Evolutionary conservation across 1,140 invertebrate genomes (phyloP).

Genomic region (Druon quercuslanigerum): DNA sequence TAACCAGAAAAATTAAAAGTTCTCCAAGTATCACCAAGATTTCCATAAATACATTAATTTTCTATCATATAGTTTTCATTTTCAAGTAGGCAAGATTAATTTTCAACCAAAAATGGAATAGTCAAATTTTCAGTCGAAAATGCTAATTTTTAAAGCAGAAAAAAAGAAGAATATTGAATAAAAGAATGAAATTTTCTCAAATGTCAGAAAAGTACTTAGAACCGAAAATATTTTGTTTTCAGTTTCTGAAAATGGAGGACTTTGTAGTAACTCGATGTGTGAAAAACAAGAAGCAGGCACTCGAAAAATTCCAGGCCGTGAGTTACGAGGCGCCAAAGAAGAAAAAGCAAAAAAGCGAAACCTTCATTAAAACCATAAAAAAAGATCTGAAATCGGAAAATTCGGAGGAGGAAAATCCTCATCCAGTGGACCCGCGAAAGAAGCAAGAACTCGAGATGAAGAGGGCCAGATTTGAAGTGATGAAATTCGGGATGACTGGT

Average conservation of each 20-base stretch:
- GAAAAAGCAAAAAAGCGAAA: slow-evolving; percentile 61
- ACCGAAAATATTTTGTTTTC: background rate
- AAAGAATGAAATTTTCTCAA: too few relatives aligned
- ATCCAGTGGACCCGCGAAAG: slow-evolving; percentile 45
- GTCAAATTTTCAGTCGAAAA: too few relatives aligned
- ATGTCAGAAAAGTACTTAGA: too few relatives aligned
- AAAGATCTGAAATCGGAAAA: slow-evolving; percentile 1
- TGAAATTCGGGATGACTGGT: slow-evolving; percentile 81
- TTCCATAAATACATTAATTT: too few relatives aligned
- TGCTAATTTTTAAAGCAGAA: too few relatives aligned
- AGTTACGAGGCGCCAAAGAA: slow-evolving; percentile 76
- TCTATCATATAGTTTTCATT: too few relatives aligned
- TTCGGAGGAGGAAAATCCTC: slow-evolving; percentile 38
- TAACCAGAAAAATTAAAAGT: too few relatives aligned
- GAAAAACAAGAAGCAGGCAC: slow-evolving; percentile 69
- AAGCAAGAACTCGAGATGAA: slow-evolving; percentile 78
- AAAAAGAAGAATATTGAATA: too few relatives aligned
- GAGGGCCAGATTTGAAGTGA: slow-evolving; percentile 78
- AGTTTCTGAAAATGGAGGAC: slow-evolving; percentile 57
- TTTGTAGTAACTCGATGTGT: slow-evolving; percentile 77
- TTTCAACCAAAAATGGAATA: too few relatives aligned
- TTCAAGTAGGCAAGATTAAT: too few relatives aligned
- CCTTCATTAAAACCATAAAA: too few relatives aligned
- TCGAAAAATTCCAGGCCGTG: slow-evolving; percentile 72
- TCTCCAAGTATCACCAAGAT: too few relatives aligned